These are phyloP conservation scores for Nephrotoma flavescens DNA, from an alignment of 2,888 invertebrate species.

Conservation along the genomic window DNA sequence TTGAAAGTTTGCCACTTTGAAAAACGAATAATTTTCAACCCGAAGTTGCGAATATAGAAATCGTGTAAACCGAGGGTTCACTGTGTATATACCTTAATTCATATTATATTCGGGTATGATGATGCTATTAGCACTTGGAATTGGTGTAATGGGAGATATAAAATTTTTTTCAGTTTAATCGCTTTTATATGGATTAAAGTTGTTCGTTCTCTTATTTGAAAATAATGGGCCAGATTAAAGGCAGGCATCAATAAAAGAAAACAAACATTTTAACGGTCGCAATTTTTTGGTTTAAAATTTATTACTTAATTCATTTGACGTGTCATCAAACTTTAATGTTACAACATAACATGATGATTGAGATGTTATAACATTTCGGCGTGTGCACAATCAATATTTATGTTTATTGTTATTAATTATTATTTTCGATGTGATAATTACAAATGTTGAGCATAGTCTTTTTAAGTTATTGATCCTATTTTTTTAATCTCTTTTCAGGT, in stretches of 20 bases:
- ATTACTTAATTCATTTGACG: background rate
- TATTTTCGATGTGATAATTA: background rate
- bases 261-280: background rate
- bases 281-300: background rate
- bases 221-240: background rate
- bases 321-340: background rate
- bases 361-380: background rate
- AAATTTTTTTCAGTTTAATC: background rate
- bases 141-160: background rate
- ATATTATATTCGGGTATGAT: background rate
- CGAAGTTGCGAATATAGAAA: too few relatives aligned
- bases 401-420: background rate
- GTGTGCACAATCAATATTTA: background rate
- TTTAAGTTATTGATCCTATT: too few relatives aligned
- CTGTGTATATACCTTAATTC: background rate
- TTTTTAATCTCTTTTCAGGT: too few relatives aligned
- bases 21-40: too few relatives aligned
- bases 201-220: background rate
- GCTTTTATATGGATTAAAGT: background rate
- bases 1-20: too few relatives aligned
- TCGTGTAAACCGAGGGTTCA: background rate
- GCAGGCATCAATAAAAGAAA: background rate
- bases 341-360: background rate
- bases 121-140: background rate
- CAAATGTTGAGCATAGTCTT: too few relatives aligned